Evolutionary conservation across 2,888 invertebrate species (phyloP), one percentile per base, ranked within the genome.

Genomic region (Crepidodera aurea): DNA sequence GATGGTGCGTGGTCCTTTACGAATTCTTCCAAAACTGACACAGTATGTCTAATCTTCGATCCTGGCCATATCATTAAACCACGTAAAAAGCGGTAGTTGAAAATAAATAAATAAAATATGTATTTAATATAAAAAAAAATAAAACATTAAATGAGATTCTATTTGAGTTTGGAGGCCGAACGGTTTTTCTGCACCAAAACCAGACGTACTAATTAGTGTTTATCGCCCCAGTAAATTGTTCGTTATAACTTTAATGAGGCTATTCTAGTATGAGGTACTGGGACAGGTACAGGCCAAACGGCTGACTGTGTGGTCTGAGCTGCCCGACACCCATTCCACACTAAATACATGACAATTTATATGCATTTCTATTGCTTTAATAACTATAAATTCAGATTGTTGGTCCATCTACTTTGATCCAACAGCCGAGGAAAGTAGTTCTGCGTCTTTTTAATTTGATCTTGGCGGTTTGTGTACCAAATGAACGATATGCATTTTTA

Each of bases 291-390:
- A 71, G 63, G 62, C 2, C 22, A 22, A 22, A 6, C 22, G 68
- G 59, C 56, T 57, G 51, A 64, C 64, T 68, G 73, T 73, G 73
- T 73, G 73, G 73, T 70, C 73, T 65, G 54, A 64, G 72, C 69
- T 71, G 68, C 72, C 54, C 62, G 54, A 56, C 63, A 53, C 62
- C 70, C 56, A 65, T 71, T 73, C 70, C 66, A 72, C 71, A 73
- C 71, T 71, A 73, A 73, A 73, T 69, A 71, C 71, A 68, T 68
- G 69, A 69, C 68, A 70, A 72, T 74, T 74, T 73, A 74, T 71
- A 69, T 62, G 68, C 70, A 69, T 71, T 73, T 72, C 73, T 73
- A 71, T 73, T 73, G 67, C 73, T 72, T 74, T 73, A 71, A 73
- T 72, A 73, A 69, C 70, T 42, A 54, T 54, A 54, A 54, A 54